A percentile compares a stretch with the other conserved stretches of the same genome.
phyloP scores from a whole-genome alignment of 1,140 invertebrate species.

The Plodia interpunctella region DNA sequence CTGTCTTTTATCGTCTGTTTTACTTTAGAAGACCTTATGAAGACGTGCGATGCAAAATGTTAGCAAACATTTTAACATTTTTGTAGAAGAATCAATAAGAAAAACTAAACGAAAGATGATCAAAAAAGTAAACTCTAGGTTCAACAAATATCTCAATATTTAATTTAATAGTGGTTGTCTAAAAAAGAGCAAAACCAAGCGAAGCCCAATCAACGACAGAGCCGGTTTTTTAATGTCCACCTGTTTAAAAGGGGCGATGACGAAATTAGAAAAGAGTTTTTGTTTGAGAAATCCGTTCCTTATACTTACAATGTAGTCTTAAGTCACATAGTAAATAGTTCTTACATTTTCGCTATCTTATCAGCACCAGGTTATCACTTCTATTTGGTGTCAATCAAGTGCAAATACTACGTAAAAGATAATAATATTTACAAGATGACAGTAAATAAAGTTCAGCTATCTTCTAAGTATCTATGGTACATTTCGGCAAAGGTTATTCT shows the following conservation, averaged over 20 bases:
- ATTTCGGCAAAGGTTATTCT: no score
- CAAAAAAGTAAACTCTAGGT: no score
- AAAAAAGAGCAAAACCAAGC: not conserved
- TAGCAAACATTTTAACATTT: no score
- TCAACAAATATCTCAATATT: not conserved
- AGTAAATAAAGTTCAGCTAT: no score
- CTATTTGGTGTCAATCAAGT: not conserved
- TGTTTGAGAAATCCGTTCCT: not conserved
- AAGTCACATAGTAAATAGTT: not conserved
- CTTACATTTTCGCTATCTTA: not conserved
- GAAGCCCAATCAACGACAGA: not conserved
- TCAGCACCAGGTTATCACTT: not conserved
- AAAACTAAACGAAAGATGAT: no score
- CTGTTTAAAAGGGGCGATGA: not conserved
- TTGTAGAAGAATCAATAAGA: no score
- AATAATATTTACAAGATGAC: not conserved
- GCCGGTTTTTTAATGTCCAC: slow-evolving; percentile 3
- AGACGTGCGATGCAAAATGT: no score
- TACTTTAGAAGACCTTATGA: no score
- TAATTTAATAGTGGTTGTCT: not conserved
- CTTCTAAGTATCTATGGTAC: no score
- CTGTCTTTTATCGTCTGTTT: no score
- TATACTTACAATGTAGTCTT: no score
- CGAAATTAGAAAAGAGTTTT: not conserved
- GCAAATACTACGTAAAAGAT: not conserved